These are phyloP conservation scores for Myocastor coypus DNA, from an alignment of 2,113 vertebrate species.

Conservation along the genomic window DNA sequence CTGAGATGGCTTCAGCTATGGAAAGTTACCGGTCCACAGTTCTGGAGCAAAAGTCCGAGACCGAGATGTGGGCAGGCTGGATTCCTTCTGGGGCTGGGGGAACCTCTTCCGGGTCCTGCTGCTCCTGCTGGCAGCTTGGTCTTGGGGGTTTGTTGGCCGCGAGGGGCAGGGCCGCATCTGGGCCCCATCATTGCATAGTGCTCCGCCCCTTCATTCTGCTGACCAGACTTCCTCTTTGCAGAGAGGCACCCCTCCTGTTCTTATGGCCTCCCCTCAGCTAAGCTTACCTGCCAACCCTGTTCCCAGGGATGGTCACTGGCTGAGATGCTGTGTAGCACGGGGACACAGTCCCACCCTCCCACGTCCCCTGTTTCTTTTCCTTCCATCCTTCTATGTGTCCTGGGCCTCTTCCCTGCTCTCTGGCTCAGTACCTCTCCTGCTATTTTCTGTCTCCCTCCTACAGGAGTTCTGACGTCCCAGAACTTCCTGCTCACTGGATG, in stretches of 20 bases:
- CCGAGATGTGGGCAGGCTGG: rapidly evolving
- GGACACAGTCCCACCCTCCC: rapidly evolving
- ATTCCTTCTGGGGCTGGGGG: background rate
- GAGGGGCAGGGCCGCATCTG: rapidly evolving
- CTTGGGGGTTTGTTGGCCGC: no score
- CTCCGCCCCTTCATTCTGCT: background rate
- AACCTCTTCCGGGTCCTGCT: background rate
- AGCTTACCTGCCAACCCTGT: rapidly evolving
- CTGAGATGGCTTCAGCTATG: rapidly evolving
- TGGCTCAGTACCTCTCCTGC: background rate
- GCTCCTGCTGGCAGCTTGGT: background rate
- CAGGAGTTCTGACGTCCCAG: background rate
- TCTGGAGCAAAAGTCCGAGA: background rate
- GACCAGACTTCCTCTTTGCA: rapidly evolving
- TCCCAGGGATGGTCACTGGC: background rate
- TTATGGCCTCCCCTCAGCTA: background rate
- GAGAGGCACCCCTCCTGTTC: background rate
- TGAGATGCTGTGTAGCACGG: rapidly evolving
- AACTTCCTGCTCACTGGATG: background rate
- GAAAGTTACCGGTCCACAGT: rapidly evolving
- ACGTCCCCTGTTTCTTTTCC: rapidly evolving
- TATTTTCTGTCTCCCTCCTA: background rate
- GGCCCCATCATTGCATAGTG: rapidly evolving
- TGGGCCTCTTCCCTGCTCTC: background rate
- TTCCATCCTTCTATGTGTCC: background rate